These are phyloP conservation scores for Chrysaora quinquecirrha DNA, from an alignment of 30 jellyfish, hydroid and myxozoan species.

Conservation along the genomic window DNA sequence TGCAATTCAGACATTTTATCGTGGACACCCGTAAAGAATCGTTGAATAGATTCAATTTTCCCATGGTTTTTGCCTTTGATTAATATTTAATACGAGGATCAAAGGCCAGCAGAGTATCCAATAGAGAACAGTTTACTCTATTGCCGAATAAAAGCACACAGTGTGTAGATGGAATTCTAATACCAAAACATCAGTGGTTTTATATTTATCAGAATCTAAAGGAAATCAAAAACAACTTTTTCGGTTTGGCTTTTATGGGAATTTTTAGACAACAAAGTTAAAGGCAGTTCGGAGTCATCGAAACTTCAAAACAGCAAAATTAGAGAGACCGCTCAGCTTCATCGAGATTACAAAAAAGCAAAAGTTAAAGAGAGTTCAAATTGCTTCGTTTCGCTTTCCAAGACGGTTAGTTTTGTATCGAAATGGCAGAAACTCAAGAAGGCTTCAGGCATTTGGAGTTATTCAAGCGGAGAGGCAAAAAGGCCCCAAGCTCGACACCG, in stretches of 20 bases:
- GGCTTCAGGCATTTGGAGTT: conserved; percentile 61
- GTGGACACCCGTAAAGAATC: conserved; percentile 3
- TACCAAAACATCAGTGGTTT: too few relatives aligned
- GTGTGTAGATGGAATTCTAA: not conserved
- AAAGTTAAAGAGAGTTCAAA: too few relatives aligned
- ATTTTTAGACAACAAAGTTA: too few relatives aligned
- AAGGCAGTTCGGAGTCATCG: too few relatives aligned
- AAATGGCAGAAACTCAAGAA: conserved; percentile 47
- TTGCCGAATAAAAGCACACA: not conserved
- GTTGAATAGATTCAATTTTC: not conserved
- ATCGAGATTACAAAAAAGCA: too few relatives aligned
- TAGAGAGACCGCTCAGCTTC: too few relatives aligned
- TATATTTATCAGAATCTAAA: too few relatives aligned
- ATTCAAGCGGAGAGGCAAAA: conserved; percentile 56
- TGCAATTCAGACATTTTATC: not conserved
- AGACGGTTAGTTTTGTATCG: not conserved
- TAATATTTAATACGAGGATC: not conserved
- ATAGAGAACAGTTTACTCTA: not conserved
- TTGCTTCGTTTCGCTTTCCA: too few relatives aligned
- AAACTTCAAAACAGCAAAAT: too few relatives aligned
- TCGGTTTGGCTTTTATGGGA: too few relatives aligned
- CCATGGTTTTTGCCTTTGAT: not conserved
- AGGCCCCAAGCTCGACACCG: conserved; percentile 53
- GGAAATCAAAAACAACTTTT: too few relatives aligned
- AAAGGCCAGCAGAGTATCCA: not conserved